phyloP scores from a whole-genome alignment of 2,888 invertebrate genomes.

The Synergus gifuensis region DNA sequence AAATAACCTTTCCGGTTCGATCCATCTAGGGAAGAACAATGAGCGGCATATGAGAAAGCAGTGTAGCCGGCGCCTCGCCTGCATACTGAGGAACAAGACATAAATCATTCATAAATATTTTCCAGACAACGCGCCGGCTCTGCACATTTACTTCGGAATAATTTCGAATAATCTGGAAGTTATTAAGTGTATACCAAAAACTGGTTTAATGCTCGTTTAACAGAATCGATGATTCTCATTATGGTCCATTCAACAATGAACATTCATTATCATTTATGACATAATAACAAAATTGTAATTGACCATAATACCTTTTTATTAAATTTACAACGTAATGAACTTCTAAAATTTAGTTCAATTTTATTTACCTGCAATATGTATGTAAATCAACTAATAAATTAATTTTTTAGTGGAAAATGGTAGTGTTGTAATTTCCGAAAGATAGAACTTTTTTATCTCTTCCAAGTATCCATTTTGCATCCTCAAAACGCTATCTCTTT shows the following conservation, averaged over 20 bases:
- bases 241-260: not conserved
- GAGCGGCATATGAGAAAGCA: slow-evolving; percentile 34
- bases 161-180: slow-evolving; percentile 17
- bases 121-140: slow-evolving; percentile 50
- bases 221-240: slow-evolving; percentile 7
- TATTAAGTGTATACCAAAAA: slow-evolving; percentile 8
- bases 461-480: no score
- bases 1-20: slow-evolving; percentile 66
- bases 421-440: no score
- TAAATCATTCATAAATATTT: slow-evolving; percentile 69
- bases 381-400: no score
- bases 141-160: slow-evolving; percentile 41
- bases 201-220: not conserved
- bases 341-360: not conserved
- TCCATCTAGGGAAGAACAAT: slow-evolving; percentile 57
- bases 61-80: slow-evolving; percentile 48
- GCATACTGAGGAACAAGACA: slow-evolving; percentile 54
- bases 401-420: no score
- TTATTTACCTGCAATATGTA: no score
- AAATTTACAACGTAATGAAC: not conserved
- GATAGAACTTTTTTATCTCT: no score
- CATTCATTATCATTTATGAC: not conserved
- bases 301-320: not conserved
- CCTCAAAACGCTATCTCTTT: no score
- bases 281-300: not conserved